Evolutionary conservation across 2,888 invertebrate species (phyloP).

Genomic region (Caenorhabditis sulstoni): DNA sequence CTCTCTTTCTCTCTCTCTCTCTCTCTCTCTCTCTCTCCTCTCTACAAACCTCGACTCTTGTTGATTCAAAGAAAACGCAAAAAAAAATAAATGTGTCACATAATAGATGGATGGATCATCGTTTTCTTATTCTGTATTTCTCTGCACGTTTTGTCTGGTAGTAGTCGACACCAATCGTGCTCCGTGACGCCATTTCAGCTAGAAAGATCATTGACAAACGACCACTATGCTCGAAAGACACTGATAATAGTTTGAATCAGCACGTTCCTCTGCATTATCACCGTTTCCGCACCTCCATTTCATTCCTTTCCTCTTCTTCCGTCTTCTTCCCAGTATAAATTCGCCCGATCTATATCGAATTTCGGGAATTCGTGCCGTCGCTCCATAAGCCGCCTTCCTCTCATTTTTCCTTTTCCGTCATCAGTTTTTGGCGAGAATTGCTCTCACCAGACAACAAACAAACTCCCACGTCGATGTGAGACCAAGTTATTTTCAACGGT

Average conservation of each 20-base stretch:
- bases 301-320: neutral
- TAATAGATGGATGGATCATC: neutral
- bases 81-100: conserved; percentile 15
- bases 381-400: neutral
- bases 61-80: conserved; percentile 41
- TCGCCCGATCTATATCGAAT: neutral
- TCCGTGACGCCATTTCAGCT: conserved; percentile 13
- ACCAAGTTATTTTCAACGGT: conserved; percentile 9
- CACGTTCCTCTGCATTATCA: conserved; percentile 42
- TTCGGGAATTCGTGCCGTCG: conserved; percentile 6
- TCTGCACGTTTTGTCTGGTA: neutral
- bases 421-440: conserved; percentile 10
- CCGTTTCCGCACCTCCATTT: neutral
- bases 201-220: conserved; percentile 58
- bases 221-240: conserved; percentile 16
- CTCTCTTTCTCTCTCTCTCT: too few relatives aligned
- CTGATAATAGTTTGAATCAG: conserved; percentile 38
- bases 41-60: conserved; percentile 1
- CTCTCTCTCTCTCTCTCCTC: too few relatives aligned
- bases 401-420: neutral
- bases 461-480: conserved; percentile 26
- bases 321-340: conserved; percentile 3
- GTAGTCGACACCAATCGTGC: neutral
- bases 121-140: conserved; percentile 1
- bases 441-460: conserved; percentile 28